Base-by-base conservation (phyloP, 2,113 vertebrate species). In the Phasianus colchicus region DNA sequence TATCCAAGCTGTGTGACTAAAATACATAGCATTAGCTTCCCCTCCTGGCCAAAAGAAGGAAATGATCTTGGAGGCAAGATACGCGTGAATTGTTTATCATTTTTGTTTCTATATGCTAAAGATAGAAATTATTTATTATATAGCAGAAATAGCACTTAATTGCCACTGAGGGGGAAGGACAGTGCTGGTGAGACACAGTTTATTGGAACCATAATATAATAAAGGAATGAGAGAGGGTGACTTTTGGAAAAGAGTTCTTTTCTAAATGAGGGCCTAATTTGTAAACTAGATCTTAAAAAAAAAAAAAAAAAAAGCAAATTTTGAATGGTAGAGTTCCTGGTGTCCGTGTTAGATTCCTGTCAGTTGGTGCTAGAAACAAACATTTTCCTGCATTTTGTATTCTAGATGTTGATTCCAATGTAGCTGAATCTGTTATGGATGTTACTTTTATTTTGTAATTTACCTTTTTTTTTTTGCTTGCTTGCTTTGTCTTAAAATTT, bases 21-120 rank as follows among this genome's bases (percentile, higher is more conserved):
- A 66, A 30, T 32, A 20, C 50, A 52, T 36, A 54, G 87, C 69
- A 0, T 83, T 89, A 91, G 94, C 92, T 92, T 89, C 95, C 91
- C 88, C 96, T 96, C 91, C 93, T 92, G 96, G 92, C 80, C 81
- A 83, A 50, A 85, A 70, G 73, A 3, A 72, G 93, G 10, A 94
- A 95, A 20, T 76, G 81, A 75, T 38, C n/a, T 13, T 67, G 50
- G 30, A 34, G 50, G 65, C 0, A 1, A 71, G 21, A 30, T 16
- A 32, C 64, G 5, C 5, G 6, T 2, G 0, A 63, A 8, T 69
- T 27, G 9, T 13, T 83, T 85, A 20, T 58, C 34, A 12, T 2
- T 58, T 64, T 66, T 71, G 30, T 58, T 77, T 61, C 32, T 47
- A 7, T 65, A 40, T 61, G 24, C 72, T 83, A 6, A 84, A 78